phyloP scores from a whole-genome alignment of 2,113 vertebrate genomes.

The Tricholaema leucomelas region DNA sequence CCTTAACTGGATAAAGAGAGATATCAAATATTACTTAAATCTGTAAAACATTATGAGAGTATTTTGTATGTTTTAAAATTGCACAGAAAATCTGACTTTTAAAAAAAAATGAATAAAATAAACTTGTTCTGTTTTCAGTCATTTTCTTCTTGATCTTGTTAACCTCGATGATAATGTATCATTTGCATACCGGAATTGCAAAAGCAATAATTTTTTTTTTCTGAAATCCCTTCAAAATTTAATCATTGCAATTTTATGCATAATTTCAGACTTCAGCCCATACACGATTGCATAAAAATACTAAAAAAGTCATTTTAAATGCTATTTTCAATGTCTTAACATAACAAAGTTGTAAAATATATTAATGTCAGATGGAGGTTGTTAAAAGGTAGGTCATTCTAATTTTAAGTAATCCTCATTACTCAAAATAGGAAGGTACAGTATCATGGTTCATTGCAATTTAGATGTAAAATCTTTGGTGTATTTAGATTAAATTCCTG shows the following conservation, averaged over 20 bases:
- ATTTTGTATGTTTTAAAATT: background rate
- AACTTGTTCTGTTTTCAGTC: rapidly evolving
- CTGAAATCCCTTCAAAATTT: background rate
- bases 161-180: background rate
- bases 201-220: background rate
- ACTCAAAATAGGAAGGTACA: background rate
- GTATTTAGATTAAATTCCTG: background rate
- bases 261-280: background rate
- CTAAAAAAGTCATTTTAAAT: background rate
- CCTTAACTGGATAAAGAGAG: background rate
- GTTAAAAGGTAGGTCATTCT: background rate
- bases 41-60: background rate
- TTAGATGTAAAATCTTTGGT: background rate
- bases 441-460: background rate
- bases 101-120: background rate
- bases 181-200: background rate
- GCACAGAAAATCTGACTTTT: background rate
- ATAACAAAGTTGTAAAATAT: background rate
- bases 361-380: background rate
- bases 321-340: background rate
- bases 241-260: background rate
- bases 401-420: background rate
- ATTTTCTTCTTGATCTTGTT: background rate
- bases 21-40: background rate
- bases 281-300: background rate